Conservation (phyloP, 1,140 invertebrate genomes). For the Lepidurus packardi region DNA sequence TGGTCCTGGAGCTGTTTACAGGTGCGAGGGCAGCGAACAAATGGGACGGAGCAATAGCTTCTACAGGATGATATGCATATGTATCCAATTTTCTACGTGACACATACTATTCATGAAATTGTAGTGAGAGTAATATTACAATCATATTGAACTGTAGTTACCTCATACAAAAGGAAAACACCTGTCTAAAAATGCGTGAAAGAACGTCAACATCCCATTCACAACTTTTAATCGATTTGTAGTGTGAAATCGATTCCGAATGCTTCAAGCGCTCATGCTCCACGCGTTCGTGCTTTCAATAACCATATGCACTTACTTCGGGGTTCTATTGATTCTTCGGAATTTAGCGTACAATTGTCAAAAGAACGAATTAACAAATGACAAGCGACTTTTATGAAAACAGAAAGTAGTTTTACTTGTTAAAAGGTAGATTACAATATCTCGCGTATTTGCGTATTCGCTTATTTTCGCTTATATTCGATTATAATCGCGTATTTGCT, state of each 20-base stretch:
- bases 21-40: neutral
- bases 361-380: conserved; percentile 23
- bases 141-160: too few species aligned
- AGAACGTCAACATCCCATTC: neutral
- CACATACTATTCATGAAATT: too few species aligned
- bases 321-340: too few species aligned
- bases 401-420: conserved; percentile 22
- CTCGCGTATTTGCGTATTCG: too few species aligned
- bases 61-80: neutral
- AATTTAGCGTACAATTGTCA: neutral
- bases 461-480: too few species aligned
- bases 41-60: neutral
- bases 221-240: neutral
- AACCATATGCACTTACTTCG: too few species aligned
- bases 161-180: neutral
- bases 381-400: conserved; percentile 1
- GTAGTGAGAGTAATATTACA: too few species aligned
- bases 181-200: neutral
- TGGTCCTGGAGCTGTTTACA: neutral
- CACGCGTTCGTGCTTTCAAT: too few species aligned
- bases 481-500: neutral
- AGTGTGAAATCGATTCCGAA: neutral
- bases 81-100: too few species aligned
- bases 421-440: conserved; percentile 20
- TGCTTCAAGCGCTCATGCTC: too few species aligned